Conservation (phyloP, 2,888 invertebrate genomes). For the Mechanitis mazaeus region DNA sequence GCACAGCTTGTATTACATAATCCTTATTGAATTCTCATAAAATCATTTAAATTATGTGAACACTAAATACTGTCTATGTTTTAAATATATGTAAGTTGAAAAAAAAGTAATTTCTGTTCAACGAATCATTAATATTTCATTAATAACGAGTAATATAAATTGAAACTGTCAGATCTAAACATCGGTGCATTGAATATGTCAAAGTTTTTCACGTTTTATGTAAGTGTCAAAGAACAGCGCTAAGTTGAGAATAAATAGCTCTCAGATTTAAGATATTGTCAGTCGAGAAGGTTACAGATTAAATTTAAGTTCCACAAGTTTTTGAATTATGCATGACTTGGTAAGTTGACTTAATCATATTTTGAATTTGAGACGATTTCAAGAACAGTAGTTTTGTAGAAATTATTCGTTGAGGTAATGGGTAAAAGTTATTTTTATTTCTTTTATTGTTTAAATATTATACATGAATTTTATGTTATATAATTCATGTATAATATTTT, state of each 20-base stretch:
- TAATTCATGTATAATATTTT: too few relatives aligned
- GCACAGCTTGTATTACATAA: too few relatives aligned
- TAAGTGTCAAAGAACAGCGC: conserved; percentile 1
- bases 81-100: too few relatives aligned
- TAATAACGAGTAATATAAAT: too few relatives aligned
- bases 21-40: too few relatives aligned
- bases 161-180: too few relatives aligned
- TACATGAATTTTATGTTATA: not conserved
- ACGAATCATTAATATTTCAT: too few relatives aligned
- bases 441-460: too few relatives aligned
- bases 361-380: conserved; percentile 1
- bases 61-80: too few relatives aligned
- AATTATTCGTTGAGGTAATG: not conserved
- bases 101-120: too few relatives aligned
- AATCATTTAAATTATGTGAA: too few relatives aligned
- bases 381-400: not conserved
- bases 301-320: conserved; percentile 19
- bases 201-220: conserved; percentile 3
- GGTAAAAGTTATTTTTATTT: too few relatives aligned
- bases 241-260: conserved; percentile 27
- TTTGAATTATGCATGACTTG: conserved; percentile 19
- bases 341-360: conserved; percentile 5
- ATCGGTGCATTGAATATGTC: not conserved
- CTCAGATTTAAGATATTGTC: conserved; percentile 28
- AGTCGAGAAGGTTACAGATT: conserved; percentile 27